Evolutionary conservation across 2,888 invertebrate species (phyloP).

Genomic region (Gastrophysa polygoni): DNA sequence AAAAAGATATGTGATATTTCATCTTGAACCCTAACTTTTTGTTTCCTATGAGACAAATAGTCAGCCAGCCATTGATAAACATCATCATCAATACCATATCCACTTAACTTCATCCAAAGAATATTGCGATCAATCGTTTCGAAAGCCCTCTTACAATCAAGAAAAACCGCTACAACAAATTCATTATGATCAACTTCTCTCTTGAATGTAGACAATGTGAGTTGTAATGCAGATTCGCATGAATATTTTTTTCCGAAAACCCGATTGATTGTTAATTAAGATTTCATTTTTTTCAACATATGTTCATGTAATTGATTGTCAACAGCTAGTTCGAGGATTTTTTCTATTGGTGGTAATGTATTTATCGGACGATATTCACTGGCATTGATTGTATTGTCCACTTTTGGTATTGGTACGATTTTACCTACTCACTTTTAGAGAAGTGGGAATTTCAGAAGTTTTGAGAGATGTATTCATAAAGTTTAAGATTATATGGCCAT

Average conservation of each 20-base stretch:
- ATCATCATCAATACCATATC: slow-evolving; percentile 1
- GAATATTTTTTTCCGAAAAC: slow-evolving; percentile 1
- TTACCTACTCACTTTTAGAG: not conserved
- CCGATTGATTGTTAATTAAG: slow-evolving; percentile 4
- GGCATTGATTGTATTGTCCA: slow-evolving; percentile 5
- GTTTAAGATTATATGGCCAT: not conserved
- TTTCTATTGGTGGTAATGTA: slow-evolving; percentile 8
- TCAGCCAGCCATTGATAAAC: slow-evolving; percentile 4
- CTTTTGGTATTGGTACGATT: not conserved
- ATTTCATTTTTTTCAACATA: slow-evolving; percentile 11
- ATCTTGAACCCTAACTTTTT: too few species aligned
- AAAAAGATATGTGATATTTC: too few species aligned
- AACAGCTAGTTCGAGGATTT: not conserved
- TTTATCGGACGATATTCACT: slow-evolving; percentile 7
- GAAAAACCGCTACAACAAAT: not conserved
- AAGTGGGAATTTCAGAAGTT: not conserved
- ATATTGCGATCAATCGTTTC: not conserved
- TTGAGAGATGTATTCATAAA: not conserved
- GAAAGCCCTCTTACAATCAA: not conserved
- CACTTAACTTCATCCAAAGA: not conserved
- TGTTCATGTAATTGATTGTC: not conserved
- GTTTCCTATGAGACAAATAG: too few species aligned
- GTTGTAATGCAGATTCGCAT: not conserved
- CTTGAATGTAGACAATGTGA: not conserved
- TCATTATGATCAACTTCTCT: not conserved